Evolutionary conservation across 2,888 invertebrate genomes (phyloP), one percentile per base, ranked within the genome.

Genomic region (Tenodera sinensis): DNA sequence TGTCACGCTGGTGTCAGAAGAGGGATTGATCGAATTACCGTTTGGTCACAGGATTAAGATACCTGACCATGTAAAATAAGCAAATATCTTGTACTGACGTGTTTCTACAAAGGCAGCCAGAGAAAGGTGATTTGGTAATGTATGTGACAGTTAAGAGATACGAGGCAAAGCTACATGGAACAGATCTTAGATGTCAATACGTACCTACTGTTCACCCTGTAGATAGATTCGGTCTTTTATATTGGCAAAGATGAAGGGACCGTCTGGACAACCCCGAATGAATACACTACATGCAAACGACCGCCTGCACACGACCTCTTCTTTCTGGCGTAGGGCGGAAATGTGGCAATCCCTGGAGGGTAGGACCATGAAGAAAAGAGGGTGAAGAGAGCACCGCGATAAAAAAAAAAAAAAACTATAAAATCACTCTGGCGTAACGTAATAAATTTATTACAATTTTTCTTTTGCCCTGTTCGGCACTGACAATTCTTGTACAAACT

Each of bases 341-440:
- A 28, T 34, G 84, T 34, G 28, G 28, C 84, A 28, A 34, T 25
- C 54, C 54, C 54, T 71, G 54, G 54, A 34, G 85, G 54, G 28
- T 47, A 27, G 34, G 42, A 14, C 20, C 34, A 42, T 14, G 85
- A 85, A 85, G 47, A 85, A 85, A 34, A 34, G 85, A 47, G 85
- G 42, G 34, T 34, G 47, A 85, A 85, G 47, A 85, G 14, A 34
- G 85, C 47, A 27, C 27, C 34, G 27, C 85, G 85, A 71, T 71
- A 87, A 83, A 87, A 87, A 85, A 87, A 83, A 87, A 87, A 85
- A 86, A 85, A 28, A 87, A 88, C 88, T 88, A 88, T 88, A 89
- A 90, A 89, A 88, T 90, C 89, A 89, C 83, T 90, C 88, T 89
- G 88, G 89, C 89, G 88, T 89, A 83, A 89, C 90, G 88, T 88